These are phyloP conservation scores for Sinohyriopsis cumingii DNA, from an alignment of 2,888 invertebrate species.

Conservation along the genomic window DNA sequence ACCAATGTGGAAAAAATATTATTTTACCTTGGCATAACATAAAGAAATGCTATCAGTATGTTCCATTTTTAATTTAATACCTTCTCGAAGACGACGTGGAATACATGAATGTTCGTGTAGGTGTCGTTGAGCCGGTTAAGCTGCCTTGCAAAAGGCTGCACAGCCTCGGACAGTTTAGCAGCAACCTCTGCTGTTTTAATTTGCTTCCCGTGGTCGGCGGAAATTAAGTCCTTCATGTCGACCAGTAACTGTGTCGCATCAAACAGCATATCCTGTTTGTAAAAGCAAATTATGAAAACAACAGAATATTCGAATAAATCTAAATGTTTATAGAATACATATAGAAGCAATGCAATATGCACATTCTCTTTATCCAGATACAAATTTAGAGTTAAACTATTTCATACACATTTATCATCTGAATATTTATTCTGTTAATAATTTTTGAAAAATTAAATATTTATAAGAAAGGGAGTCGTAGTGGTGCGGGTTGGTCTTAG, in stretches of 20 bases:
- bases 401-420: too few species aligned
- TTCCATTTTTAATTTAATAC: constrained; percentile 17
- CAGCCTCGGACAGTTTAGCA: constrained; percentile 41
- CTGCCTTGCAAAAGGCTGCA: constrained; percentile 53
- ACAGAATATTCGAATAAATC: not conserved
- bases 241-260: constrained; percentile 55
- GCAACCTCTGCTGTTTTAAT: constrained; percentile 34
- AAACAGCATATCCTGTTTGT: constrained; percentile 47
- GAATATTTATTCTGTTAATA: too few species aligned
- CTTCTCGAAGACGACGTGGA: constrained; percentile 55
- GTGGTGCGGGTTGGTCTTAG: too few species aligned
- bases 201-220: constrained; percentile 15
- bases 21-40: too few species aligned
- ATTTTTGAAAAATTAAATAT: too few species aligned
- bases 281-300: not conserved
- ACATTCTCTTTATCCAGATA: too few species aligned
- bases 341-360: too few species aligned
- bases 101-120: constrained; percentile 53
- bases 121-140: constrained; percentile 52
- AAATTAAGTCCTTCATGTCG: constrained; percentile 34
- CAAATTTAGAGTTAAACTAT: too few species aligned
- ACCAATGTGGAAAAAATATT: too few species aligned
- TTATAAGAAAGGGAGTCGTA: too few species aligned
- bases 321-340: not conserved
- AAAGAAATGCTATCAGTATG: too few species aligned